Evolutionary conservation across 2,888 invertebrate genomes (phyloP), one percentile per base, ranked within the genome.

Genomic region (Parnassius smintheus): DNA sequence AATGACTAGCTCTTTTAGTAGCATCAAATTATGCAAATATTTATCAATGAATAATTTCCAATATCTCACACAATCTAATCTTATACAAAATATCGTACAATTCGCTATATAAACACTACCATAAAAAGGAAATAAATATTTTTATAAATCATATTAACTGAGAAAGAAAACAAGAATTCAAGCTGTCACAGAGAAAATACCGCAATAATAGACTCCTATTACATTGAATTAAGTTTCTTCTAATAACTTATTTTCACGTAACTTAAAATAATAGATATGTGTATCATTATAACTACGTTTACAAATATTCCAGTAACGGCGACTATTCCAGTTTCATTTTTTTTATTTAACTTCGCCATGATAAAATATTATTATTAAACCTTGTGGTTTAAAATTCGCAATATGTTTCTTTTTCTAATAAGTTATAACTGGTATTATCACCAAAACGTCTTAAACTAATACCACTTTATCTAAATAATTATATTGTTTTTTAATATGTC

Each of bases 191-290:
- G 11, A 46, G 44, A 13, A 41, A 44, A n/a, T 35, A 13, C 4
- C n/a, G 22, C 45, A 13, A 11, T 42, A 49, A 13, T 1, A 42
- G 22, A n/a, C 13, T 48, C 54, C n/a, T 48, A 55, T 61, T 50
- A 61, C 44, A 50, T 22, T 48, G 48, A 48, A 48, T 51, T 59
- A 41, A 13, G 46, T 35, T 50, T n/a, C 41, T 25, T 50, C 44
- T 52, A 22, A 22, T 56, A 63, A 63, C 55, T 57, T 35, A 56
- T 48, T 51, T 42, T 60, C 48, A 49, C 44, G 55, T 55, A 55
- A 59, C 51, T 64, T 64, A 44, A 59, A 64, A 60, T 46, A 60
- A 53, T 53, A 56, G 64, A 60, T 64, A 64, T 64, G 60, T 64
- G 53, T 64, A 60, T 49, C 52, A 13, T 57, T 53, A 59, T 56